A percentile compares a stretch with the other conserved stretches of the same genome.
These are phyloP conservation scores for Phortica magna DNA, from an alignment of 2,888 invertebrate genomes.

Conservation along the genomic window DNA sequence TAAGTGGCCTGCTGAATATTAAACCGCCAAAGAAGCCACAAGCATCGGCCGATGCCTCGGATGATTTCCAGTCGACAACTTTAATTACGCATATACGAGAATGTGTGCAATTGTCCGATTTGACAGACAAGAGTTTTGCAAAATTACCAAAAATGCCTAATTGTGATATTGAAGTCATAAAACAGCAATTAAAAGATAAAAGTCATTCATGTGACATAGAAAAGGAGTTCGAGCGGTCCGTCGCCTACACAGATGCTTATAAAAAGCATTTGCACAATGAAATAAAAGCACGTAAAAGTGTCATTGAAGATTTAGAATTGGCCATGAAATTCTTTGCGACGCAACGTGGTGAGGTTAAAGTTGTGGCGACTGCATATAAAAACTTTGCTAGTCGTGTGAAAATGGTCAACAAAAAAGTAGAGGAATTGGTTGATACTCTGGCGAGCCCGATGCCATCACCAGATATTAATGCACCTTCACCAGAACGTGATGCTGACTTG, in stretches of 20 bases:
- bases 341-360: conserved; percentile 95
- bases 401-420: conserved; percentile 89
- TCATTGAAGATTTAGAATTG: conserved; percentile 88
- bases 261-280: conserved; percentile 89
- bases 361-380: conserved; percentile 96
- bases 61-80: conserved; percentile 80
- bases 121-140: conserved; percentile 85
- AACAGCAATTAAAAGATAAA: conserved; percentile 91
- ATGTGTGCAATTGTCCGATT: conserved; percentile 85
- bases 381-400: conserved; percentile 94
- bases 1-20: conserved; percentile 89
- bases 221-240: conserved; percentile 90
- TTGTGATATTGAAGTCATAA: conserved; percentile 88
- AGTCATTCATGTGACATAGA: conserved; percentile 92
- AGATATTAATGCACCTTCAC: conserved; percentile 85
- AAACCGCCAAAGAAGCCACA: conserved; percentile 81
- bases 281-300: conserved; percentile 87
- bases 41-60: conserved; percentile 58
- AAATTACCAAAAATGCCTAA: conserved; percentile 79
- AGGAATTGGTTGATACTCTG: conserved; percentile 87
- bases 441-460: conserved; percentile 82
- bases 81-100: conserved; percentile 87
- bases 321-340: conserved; percentile 93
- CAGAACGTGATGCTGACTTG: conserved; percentile 89
- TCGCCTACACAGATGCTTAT: conserved; percentile 88